phyloP scores from a whole-genome alignment of 2,888 invertebrate genomes.

The Parapristionchus giblindavisi region DNA sequence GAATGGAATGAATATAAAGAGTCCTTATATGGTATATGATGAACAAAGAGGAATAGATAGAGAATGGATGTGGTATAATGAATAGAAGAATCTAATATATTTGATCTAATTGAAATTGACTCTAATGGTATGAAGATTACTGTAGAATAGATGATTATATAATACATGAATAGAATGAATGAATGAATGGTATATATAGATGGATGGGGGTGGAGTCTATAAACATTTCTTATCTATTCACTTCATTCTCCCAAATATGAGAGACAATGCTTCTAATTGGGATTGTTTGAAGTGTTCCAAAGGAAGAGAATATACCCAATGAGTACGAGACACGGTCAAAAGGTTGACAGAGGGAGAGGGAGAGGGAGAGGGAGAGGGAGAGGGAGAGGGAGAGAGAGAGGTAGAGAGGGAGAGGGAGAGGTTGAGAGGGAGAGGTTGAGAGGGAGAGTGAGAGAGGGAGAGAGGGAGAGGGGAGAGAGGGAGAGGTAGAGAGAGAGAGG shows the following conservation, averaged over 20 bases:
- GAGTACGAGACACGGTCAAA: not conserved
- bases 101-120: no score
- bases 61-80: no score
- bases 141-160: not conserved
- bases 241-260: no score
- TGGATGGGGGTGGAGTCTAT: not conserved
- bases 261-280: not conserved
- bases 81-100: no score
- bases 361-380: not conserved
- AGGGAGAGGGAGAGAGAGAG: not conserved
- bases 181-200: conserved; percentile 5
- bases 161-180: conserved; percentile 4
- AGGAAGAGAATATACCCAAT: conserved; percentile 12
- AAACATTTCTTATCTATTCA: not conserved
- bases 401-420: not conserved
- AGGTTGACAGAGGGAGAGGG: not conserved
- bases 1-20: no score
- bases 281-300: not conserved
- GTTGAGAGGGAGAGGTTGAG: not conserved
- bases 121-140: not conserved
- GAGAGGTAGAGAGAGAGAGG: not conserved
- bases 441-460: not conserved
- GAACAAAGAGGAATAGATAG: no score
- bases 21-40: no score
- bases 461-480: not conserved